Base-by-base conservation (phyloP, 1,140 invertebrate species). In the Ptiloglossa arizonensis region DNA sequence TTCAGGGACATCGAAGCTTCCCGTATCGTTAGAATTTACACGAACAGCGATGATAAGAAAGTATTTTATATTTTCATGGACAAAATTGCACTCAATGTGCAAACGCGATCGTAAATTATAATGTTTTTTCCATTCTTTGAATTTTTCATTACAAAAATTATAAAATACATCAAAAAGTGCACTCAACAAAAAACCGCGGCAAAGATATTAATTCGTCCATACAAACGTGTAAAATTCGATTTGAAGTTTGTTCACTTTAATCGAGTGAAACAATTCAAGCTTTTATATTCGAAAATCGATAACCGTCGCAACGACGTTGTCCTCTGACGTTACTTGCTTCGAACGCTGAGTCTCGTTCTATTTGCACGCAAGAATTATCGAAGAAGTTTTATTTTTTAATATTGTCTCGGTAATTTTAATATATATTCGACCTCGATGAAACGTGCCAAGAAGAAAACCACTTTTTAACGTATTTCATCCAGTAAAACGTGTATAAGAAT, bases 11-110 rank as follows among this genome's bases (percentile, higher is more conserved):
- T n/a, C n/a, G n/a, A n/a, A n/a, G n/a, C n/a, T n/a, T n/a, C n/a
- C n/a, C n/a, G 2, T 11, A 19, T 6, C 5, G 22, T 62, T 35
- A 0, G 8, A 4, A 41, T 29, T 2, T 66, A 74, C 19, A 6
- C 41, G 63, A 64, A 73, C 60, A 60, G 44, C 38, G 15, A 13
- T n/a, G 2, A 4, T 19, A 15, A 41, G 24, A 56, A 5, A 50
- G 29, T 38, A 6, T 44, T 70, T 57, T 59, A 52, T 70, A 59
- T 70, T 70, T 35, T 44, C 24, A 35, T 15, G 24, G n/a, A 15
- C 19, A 46, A 32, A 29, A 29, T 44, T 64, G 27, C 15, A 9
- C 17, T 13, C 22, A n/a, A n/a, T 11, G 17, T 24, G 4, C 66
- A 27, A 11, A 22, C 32, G 32, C 17, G 15, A 27, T 5, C 17